Evolutionary conservation across 1,140 invertebrate genomes (phyloP), one percentile per base, ranked within the genome.

Genomic region (Apis dorsata): DNA sequence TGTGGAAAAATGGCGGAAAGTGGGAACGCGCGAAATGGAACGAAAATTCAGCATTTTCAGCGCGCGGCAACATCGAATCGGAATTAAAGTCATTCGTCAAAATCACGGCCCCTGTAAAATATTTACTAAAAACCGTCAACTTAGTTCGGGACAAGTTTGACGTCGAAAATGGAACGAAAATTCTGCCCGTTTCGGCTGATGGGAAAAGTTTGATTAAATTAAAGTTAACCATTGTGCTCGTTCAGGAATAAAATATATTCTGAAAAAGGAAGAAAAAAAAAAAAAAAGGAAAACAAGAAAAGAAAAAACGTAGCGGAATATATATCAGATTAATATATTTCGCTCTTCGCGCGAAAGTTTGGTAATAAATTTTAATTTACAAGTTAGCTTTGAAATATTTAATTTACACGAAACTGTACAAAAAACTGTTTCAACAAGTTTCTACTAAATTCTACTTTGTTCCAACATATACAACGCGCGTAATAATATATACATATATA

Each of bases 51-150:
- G 17, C 78, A 15, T 70, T 59, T 77, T 34, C 24, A 28, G 9
- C 34, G 57, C 57, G 53, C 17, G 21, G 34, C 72, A n/a, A 51
- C 62, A 68, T 59, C 17, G 53, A 68, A 60, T 34, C 17, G 44
- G 69, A 55, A 80, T 80, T 73, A 80, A 80, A 80, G 49, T 28
- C 60, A 34, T 80, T 73, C 59, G 24, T 80, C 70, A 75, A 75
- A 75, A 81, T 75, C 71, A 65, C 59, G 1, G 12, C 4, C 44
- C 10, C 24, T 65, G 51, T 57, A 53, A 57, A 34, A 53, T 60
- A 68, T 78, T 78, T 34, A 78, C 51, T 57, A 19, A 57, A 78
- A 53, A 57, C 63, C 51, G 63, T 68, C 75, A 55, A 65, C 63
- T 68, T 63, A 66, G 24, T 53, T 28, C 53, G 24, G 10, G 71